Conservation (phyloP, 2,113 vertebrate species). For the Odobenus rosmarus region DNA sequence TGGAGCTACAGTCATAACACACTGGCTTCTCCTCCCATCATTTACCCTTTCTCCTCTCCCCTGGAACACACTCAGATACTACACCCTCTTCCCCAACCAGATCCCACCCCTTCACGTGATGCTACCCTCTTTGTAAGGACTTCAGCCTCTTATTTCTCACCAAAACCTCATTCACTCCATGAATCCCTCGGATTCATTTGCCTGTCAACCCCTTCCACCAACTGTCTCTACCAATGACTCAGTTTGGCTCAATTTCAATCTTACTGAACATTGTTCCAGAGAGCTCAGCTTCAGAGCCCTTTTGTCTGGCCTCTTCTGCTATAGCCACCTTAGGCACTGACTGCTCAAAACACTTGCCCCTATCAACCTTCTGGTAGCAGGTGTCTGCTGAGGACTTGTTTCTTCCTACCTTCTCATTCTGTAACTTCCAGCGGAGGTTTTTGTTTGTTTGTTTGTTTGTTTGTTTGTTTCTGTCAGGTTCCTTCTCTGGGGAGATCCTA, state of each 20-base stretch:
- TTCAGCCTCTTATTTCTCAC: neutral
- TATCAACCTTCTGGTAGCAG: neutral
- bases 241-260: neutral
- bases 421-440: neutral
- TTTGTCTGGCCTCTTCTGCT: neutral
- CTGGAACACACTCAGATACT: neutral
- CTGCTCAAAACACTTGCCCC: neutral
- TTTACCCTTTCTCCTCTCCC: neutral
- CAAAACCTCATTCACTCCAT: neutral
- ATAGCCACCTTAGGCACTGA: neutral
- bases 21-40: neutral
- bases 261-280: neutral
- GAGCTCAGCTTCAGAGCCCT: neutral
- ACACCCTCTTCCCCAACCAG: neutral
- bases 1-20: neutral
- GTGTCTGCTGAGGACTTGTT: neutral
- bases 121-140: neutral
- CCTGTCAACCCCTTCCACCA: neutral
- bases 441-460: no score
- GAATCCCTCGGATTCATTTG: neutral
- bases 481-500: neutral
- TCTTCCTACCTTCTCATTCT: neutral
- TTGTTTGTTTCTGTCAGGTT: neutral
- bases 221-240: neutral
- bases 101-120: neutral